A percentile compares a stretch with the other conserved stretches of the same genome.
phyloP scores from a whole-genome alignment of 2,113 vertebrate species.

The Atherinomorus stipes region DNA sequence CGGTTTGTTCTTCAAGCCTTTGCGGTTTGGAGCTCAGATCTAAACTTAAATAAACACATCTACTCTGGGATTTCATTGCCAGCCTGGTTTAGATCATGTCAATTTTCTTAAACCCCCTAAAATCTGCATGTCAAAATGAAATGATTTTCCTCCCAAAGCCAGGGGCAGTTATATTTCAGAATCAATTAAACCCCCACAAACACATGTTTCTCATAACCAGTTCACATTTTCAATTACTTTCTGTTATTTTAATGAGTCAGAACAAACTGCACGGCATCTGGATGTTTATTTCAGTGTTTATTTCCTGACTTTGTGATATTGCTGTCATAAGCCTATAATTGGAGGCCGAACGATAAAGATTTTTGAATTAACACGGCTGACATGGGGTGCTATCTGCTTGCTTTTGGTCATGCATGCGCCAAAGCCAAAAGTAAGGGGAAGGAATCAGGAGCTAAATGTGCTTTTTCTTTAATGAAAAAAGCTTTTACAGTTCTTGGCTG shows the following conservation, averaged over 20 bases:
- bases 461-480: conserved; percentile 30
- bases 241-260: conserved; percentile 47
- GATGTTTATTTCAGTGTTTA: conserved; percentile 70
- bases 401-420: not conserved
- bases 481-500: conserved; percentile 53
- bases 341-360: conserved; percentile 12
- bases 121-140: conserved; percentile 57
- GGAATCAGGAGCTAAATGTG: conserved; percentile 37
- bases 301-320: conserved; percentile 57
- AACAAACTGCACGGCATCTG: conserved; percentile 31
- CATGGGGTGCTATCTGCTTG: not conserved
- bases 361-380: conserved; percentile 9
- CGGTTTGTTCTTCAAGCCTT: conserved; percentile 22
- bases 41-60: conserved; percentile 68
- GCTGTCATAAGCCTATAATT: conserved; percentile 24
- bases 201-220: conserved; percentile 74
- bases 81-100: conserved; percentile 74
- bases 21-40: conserved; percentile 23
- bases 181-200: conserved; percentile 57
- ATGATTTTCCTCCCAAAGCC: conserved; percentile 58
- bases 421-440: conserved; percentile 28
- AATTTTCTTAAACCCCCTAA: conserved; percentile 36
- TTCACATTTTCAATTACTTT: conserved; percentile 66
- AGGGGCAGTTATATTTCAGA: conserved; percentile 70
- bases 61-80: conserved; percentile 64